These are phyloP conservation scores for Chelidonichthys spinosus DNA, from an alignment of 2,797 vertebrate species.

Conservation along the genomic window DNA sequence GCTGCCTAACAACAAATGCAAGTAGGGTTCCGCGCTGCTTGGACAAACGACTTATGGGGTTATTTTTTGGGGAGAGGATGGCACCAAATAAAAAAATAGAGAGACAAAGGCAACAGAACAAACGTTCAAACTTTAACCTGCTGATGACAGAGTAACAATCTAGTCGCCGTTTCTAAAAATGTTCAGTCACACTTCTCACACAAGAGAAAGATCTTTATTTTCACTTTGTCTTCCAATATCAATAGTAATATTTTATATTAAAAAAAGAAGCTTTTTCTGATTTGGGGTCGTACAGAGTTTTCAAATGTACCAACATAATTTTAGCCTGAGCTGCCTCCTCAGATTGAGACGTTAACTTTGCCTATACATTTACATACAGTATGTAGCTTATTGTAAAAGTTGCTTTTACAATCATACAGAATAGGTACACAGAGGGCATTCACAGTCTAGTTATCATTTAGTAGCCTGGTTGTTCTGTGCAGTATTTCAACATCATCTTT, in stretches of 20 bases:
- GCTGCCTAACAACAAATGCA: background rate
- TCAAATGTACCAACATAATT: background rate
- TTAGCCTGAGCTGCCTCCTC: background rate
- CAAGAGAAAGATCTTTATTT: background rate
- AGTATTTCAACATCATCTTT: slow-evolving; percentile 11
- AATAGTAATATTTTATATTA: background rate
- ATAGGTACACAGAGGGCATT: background rate
- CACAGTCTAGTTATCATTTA: background rate
- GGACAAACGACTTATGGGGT: background rate
- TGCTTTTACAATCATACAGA: background rate
- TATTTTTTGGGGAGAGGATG: background rate
- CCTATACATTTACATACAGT: background rate
- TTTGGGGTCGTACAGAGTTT: background rate
- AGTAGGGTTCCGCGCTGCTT: background rate
- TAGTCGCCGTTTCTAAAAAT: background rate
- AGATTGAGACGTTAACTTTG: background rate
- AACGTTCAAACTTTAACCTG: background rate
- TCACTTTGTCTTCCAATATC: background rate
- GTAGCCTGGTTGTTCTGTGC: background rate
- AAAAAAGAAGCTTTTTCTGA: background rate
- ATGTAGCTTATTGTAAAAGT: background rate
- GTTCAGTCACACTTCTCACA: background rate
- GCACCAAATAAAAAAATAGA: background rate
- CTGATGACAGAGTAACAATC: background rate
- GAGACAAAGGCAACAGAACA: background rate